A percentile compares a stretch with the other conserved stretches of the same genome.
phyloP scores from a whole-genome alignment of 2,888 invertebrate genomes.

The Ormyrus thymus region DNA sequence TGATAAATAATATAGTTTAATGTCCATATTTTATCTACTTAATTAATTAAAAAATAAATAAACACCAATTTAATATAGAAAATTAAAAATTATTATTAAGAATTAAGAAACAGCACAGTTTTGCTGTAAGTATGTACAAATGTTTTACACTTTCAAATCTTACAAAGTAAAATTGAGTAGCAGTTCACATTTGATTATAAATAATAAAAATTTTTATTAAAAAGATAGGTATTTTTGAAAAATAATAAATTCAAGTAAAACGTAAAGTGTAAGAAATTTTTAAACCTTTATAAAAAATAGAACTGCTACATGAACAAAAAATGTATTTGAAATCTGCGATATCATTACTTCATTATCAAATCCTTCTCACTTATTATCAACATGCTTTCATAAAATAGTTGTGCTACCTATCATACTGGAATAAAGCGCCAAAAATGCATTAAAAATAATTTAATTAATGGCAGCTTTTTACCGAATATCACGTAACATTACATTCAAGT shows the following conservation, averaged over 20 bases:
- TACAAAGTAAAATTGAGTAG: constrained; percentile 5
- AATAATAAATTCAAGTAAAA: not conserved
- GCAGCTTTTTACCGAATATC: too few species aligned
- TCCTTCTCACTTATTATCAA: not conserved
- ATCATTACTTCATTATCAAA: constrained; percentile 5
- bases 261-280: not conserved
- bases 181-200: not conserved
- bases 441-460: constrained; percentile 2
- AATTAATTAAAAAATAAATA: not conserved
- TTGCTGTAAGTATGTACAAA: constrained; percentile 6
- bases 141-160: not conserved
- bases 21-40: too few species aligned
- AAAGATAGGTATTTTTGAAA: not conserved
- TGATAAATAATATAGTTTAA: too few species aligned
- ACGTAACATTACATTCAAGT: too few species aligned
- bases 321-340: not conserved
- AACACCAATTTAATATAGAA: constrained; percentile 7
- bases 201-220: not conserved
- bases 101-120: not conserved
- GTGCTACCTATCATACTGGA: not conserved
- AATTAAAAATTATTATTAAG: constrained; percentile 14
- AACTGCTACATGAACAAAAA: constrained; percentile 25
- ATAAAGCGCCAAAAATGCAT: not conserved
- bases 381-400: not conserved
- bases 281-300: constrained; percentile 1